Evolutionary conservation across 2,797 vertebrate genomes (phyloP).

Genomic region (Pangasius djambal): DNA sequence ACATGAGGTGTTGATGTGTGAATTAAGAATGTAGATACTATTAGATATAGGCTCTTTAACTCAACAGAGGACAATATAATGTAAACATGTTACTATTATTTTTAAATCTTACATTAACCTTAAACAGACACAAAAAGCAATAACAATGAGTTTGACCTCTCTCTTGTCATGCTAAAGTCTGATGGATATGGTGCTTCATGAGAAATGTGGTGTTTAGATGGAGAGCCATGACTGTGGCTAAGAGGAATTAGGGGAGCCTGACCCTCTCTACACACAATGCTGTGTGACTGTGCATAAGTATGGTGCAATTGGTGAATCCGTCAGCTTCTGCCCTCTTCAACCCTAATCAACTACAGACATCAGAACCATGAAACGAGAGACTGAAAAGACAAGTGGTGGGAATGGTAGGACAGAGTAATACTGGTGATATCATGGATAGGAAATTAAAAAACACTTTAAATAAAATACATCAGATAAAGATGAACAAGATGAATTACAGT

Average conservation of each 20-base stretch:
- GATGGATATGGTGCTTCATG: constrained; percentile 14
- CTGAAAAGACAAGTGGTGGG: not conserved
- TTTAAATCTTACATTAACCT: not conserved
- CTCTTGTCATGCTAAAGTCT: not conserved
- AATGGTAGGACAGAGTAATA: not conserved
- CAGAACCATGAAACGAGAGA: constrained; percentile 21
- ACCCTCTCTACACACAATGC: constrained; percentile 41
- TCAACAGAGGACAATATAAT: not conserved
- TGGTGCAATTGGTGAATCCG: constrained; percentile 17
- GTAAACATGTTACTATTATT: not conserved
- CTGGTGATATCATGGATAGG: constrained; percentile 13
- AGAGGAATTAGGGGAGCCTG: constrained; percentile 37
- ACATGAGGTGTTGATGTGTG: constrained; percentile 23
- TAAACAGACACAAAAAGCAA: not conserved
- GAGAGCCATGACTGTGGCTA: constrained; percentile 39
- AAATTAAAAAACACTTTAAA: constrained; percentile 12
- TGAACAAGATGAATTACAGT: constrained; percentile 16
- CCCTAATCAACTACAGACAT: constrained; percentile 30
- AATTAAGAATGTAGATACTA: not conserved
- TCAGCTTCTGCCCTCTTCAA: constrained; percentile 39
- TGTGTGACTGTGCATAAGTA: constrained; percentile 51
- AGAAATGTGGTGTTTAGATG: constrained; percentile 44
- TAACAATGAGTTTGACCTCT: not conserved
- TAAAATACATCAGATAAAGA: constrained; percentile 15
- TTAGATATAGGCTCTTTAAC: not conserved